These are phyloP conservation scores for Tuta absoluta DNA, from an alignment of 2,888 invertebrate genomes.

Conservation along the genomic window DNA sequence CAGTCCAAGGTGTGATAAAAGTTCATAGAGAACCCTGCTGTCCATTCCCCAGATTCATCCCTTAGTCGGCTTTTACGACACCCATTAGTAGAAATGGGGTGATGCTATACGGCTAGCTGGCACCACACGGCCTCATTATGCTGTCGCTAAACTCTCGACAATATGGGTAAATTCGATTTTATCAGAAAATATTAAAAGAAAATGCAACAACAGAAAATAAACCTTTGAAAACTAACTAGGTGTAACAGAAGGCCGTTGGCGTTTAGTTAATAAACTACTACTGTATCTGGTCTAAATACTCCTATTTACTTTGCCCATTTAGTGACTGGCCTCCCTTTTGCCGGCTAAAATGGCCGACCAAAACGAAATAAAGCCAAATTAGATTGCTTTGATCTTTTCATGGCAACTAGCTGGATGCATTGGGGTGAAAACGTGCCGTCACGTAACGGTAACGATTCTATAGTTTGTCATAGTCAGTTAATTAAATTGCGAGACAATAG, in stretches of 20 bases:
- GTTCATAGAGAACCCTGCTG: no score
- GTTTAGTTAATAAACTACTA: neutral
- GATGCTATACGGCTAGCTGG: no score
- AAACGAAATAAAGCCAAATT: conserved; percentile 5
- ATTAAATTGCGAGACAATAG: no score
- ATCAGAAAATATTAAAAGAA: no score
- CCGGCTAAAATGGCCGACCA: neutral
- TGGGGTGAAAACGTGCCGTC: neutral
- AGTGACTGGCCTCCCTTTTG: neutral
- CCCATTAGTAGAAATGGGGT: no score
- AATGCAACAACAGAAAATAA: conserved; percentile 56
- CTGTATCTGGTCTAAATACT: neutral
- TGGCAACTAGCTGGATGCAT: neutral
- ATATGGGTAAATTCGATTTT: no score
- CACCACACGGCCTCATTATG: no score
- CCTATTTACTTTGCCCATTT: neutral
- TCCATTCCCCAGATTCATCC: no score
- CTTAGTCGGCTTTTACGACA: no score
- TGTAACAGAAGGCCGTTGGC: neutral
- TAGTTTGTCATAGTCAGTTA: no score
- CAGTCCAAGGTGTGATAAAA: no score
- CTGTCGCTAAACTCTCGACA: no score
- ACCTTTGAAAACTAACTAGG: neutral
- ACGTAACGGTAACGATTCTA: neutral
- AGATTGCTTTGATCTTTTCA: conserved; percentile 5